Conservation (phyloP, 1,140 invertebrate species). For the Hyphantria cunea region DNA sequence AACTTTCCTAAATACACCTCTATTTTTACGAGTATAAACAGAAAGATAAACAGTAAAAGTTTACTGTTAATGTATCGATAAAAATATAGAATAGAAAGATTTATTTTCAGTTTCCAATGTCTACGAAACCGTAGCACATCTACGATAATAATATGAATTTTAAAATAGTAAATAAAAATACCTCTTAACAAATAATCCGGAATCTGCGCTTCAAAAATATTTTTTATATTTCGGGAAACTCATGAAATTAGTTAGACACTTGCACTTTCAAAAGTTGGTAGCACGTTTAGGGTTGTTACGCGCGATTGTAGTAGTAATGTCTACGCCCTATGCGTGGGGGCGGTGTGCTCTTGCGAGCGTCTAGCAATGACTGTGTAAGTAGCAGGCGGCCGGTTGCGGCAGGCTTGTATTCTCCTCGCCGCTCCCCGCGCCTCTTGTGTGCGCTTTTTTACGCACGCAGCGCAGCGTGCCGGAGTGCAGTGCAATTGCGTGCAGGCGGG, state of each 20-base stretch:
- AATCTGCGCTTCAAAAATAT: conserved; percentile 33
- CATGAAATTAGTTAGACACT: conserved; percentile 57
- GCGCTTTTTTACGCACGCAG: conserved; percentile 78
- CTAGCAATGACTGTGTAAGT: conserved; percentile 67
- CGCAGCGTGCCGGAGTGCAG: conserved; percentile 66
- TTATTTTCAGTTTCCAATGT: not conserved
- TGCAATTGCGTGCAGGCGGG: conserved; percentile 77
- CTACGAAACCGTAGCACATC: conserved; percentile 51
- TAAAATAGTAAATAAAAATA: conserved; percentile 21
- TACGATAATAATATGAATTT: conserved; percentile 40
- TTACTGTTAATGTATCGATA: not conserved
- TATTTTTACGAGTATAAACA: conserved; percentile 19
- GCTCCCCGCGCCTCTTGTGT: conserved; percentile 68
- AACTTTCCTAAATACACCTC: conserved; percentile 10
- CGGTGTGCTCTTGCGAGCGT: conserved; percentile 73
- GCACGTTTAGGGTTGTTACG: conserved; percentile 63
- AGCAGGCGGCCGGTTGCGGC: conserved; percentile 59
- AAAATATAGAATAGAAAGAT: not conserved
- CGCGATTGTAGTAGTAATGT: conserved; percentile 36
- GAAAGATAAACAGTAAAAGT: conserved; percentile 9
- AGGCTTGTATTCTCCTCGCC: conserved; percentile 47
- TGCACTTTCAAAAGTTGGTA: conserved; percentile 65
- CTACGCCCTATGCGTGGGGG: conserved; percentile 64
- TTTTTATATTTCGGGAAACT: conserved; percentile 33
- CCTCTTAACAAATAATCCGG: conserved; percentile 48